Base-by-base conservation (phyloP, 1,140 invertebrate genomes). In the Bicyclus anynana region DNA sequence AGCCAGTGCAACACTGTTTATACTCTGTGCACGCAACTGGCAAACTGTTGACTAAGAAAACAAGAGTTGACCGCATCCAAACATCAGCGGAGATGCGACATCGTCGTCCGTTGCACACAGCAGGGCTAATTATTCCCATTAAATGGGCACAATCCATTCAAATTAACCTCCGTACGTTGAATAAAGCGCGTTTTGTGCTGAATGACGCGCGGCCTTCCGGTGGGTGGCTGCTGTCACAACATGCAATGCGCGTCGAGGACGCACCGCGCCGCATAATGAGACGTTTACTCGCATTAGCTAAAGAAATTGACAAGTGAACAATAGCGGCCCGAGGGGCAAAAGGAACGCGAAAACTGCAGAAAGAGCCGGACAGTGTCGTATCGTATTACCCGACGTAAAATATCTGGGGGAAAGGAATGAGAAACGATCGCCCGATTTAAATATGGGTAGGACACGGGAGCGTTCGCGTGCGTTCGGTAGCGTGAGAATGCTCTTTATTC, bases 231-330 rank as follows among this genome's bases (percentile, higher is more conserved):
- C 82, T 86, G 84, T 87, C 84, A 87, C 82, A 87, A 87, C 85
- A 88, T 72, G 84, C 76, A 81, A 77, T 79, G 79, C 82, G 83
- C 83, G 80, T 80, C 79, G 82, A 74, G 76, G 67, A 80, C 82
- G 76, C 82, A 80, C 80, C 72, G 81, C 80, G 78, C 77, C 85
- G 83, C 85, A 88, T 88, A 88, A 88, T 88, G 85, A 86, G 83
- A 85, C 83, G 85, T 80, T 86, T 88, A 81, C 84, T 88, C 85
- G 80, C 83, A 88, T 88, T 88, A 88, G 83, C 83, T 80, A 84
- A 86, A 88, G 85, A 85, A 88, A 88, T 88, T 88, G 85, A 88
- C 85, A 86, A 86, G 85, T 88, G 85, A 86, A 88, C 85, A 88
- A 88, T 88, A 88, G 83, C 77, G 74, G 74, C 63, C 67, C 69